Base-by-base conservation (phyloP, 2,797 vertebrate genomes). In the Micropoecilia bifurca region DNA sequence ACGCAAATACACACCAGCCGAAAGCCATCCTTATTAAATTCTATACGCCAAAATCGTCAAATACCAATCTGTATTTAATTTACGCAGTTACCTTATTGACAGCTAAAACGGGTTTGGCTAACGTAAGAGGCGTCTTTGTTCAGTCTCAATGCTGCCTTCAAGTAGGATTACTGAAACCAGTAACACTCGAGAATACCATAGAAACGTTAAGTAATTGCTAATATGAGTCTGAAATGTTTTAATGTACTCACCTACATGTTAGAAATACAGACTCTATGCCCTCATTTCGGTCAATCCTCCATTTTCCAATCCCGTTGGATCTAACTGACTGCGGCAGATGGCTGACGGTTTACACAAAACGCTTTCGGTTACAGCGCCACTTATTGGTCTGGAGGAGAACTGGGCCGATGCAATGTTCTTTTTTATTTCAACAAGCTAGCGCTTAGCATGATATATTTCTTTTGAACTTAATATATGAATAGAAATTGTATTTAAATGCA, bases 241-340 rank as follows among this genome's bases (percentile, higher is more conserved):
- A 45, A 45, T 46, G 47, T 47, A 93, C 93, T 88, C 88, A 95
- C 94, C 90, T 85, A 90, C 43, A 69, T 18, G 3, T 33, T 74
- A 85, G 76, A 88, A 88, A 92, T 87, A 78, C 63, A 72, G 84
- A 87, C 55, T 78, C 77, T 81, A 50, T 89, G 89, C 87, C 87
- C 89, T 95, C 90, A 89, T 33, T 83, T 85, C 85, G 84, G 69
- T 90, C 90, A 93, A 75, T 94, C 96, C 94, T 96, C 96, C 96
- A 96, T 96, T 96, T 96, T 96, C 95, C 94, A 81, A 92, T 94
- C 94, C 90, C 91, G 90, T 90, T 92, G 90, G 89, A 89, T 89
- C 85, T 90, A 81, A 89, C 84, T 85, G 92, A 94, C 93, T 95
- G 94, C 93, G 92, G 92, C 94, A 95, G 93, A 96, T 94, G 93